A percentile compares a stretch with the other conserved stretches of the same genome.
Evolutionary conservation across 2,113 vertebrate genomes (phyloP).

Genomic region (Petrocephalus microphthalmus): DNA sequence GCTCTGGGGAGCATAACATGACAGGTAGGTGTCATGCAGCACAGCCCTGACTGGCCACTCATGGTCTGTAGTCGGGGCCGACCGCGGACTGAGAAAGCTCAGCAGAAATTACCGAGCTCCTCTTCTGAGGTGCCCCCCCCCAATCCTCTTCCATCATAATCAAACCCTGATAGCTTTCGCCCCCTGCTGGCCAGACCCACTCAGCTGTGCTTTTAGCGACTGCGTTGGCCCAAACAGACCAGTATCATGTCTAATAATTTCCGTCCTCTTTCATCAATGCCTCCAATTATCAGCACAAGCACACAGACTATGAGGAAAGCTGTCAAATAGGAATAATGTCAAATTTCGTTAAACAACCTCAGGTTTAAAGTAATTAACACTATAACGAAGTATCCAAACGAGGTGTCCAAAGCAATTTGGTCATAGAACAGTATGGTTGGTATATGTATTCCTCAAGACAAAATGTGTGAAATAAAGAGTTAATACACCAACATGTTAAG

Average conservation of each 20-base stretch:
- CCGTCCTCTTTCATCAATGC: not conserved
- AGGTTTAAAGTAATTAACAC: not conserved
- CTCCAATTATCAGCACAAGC: not conserved
- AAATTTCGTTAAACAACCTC: not conserved
- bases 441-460: not conserved
- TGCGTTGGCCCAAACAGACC: not conserved
- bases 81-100: not conserved
- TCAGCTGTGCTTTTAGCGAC: not conserved
- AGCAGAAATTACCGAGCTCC: not conserved
- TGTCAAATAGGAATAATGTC: not conserved
- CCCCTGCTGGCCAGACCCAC: not conserved
- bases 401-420: conserved; percentile 4
- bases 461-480: not conserved
- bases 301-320: not conserved
- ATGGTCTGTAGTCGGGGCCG: not conserved
- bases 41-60: not conserved
- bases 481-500: not conserved
- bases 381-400: not conserved
- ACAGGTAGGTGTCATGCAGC: not conserved
- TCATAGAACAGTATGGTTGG: not conserved
- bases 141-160: not conserved
- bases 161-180: not conserved
- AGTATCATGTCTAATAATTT: conserved; percentile 1
- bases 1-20: not conserved
- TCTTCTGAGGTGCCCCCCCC: not conserved